Base-by-base conservation (phyloP, 2,888 invertebrate species). In the Cerastis rubricosa region DNA sequence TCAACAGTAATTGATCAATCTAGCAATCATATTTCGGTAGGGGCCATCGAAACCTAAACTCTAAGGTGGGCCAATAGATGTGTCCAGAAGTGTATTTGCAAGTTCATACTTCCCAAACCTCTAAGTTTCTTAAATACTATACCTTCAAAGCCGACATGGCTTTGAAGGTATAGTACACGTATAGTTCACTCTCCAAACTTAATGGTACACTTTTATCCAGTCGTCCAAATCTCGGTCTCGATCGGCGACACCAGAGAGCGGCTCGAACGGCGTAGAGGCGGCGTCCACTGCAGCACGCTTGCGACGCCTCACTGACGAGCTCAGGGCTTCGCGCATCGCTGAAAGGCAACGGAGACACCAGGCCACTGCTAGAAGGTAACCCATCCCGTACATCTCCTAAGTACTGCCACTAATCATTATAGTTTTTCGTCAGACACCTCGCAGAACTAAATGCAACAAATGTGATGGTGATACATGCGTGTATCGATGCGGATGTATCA, bases 221-320 rank as follows among this genome's bases (percentile, higher is more conserved):
- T 97, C 97, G 73, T 97, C 98, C 35, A 98, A 98, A 92, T 98
- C 98, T 0, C 94, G 97, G 29, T 97, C 97, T 6, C 97, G 98
- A 74, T 98, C 98, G 87, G 97, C 97, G 29, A 98, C 98, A 14
- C 98, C 98, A n/a, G 97, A 96, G 85, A 93, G 90, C 45, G 89
- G 87, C n/a, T 89, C 88, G 4, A 88, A 77, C n/a, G 93, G 90
- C 71, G 92, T 91, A 43, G 94, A 92, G 45, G 93, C 87, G 11
- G 88, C 80, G 11, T 67, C 91, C 35, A 97, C 97, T 14, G 96
- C 98, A 85, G 97, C 97, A 81, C 96, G 98, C 57, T 92, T 98
- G 90, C 97, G 98, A 2, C 97, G 98, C 59, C 97, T 98, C 47
- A 98, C 98, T 0, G 98, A 98, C 90, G 98, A 98, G 88, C 92